Percentiles rank a stretch among this genome's conserved stretches.
These are phyloP conservation scores for Eublepharis macularius DNA, from an alignment of 2,113 vertebrate species.

Conservation along the genomic window DNA sequence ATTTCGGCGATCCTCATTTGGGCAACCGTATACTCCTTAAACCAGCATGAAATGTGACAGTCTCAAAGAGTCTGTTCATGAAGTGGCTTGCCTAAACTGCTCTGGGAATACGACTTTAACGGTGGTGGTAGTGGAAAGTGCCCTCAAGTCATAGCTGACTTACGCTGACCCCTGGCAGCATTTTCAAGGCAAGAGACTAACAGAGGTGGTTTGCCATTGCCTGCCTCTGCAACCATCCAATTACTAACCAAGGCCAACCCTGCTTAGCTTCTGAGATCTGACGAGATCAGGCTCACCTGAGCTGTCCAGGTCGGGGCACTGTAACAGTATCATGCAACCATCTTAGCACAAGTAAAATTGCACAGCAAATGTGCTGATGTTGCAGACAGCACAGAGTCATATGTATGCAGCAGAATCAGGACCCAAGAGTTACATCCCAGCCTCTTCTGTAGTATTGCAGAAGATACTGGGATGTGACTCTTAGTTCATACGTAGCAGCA, in stretches of 20 bases:
- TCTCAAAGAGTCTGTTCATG: neutral
- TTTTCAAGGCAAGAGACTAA: no score
- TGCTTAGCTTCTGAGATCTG: no score
- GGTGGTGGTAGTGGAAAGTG: no score
- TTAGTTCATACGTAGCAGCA: neutral
- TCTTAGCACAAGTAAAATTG: neutral
- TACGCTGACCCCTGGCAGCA: no score
- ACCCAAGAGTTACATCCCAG: neutral
- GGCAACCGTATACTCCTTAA: neutral
- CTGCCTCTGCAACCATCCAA: no score
- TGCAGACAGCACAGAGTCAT: neutral
- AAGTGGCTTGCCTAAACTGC: neutral
- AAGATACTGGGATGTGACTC: neutral
- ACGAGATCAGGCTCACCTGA: no score
- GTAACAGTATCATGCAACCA: neutral
- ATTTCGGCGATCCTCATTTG: neutral
- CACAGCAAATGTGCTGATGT: neutral
- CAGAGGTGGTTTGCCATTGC: no score
- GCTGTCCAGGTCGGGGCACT: no score
- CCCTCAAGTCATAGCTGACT: no score
- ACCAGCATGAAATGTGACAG: neutral
- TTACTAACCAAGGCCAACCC: no score
- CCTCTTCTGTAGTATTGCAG: neutral
- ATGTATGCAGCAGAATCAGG: neutral
- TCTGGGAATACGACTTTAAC: neutral